Percentiles rank a stretch among this genome's conserved stretches.
Conservation (phyloP, 2,888 invertebrate species). For the Perithous albicinctus region DNA sequence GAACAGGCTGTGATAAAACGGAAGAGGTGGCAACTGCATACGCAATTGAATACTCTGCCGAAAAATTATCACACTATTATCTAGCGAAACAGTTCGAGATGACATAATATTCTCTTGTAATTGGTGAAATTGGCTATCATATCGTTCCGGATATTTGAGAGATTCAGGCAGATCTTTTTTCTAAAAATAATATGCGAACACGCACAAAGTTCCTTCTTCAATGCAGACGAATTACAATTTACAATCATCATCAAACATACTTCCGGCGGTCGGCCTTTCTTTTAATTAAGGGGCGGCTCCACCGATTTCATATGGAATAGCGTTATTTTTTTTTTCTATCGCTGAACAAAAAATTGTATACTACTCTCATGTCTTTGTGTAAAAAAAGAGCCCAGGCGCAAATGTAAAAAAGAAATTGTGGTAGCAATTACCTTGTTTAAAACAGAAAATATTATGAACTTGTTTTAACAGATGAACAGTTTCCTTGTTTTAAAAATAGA, state of each 20-base stretch:
- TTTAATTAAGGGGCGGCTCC: not conserved
- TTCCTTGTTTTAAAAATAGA: too few species aligned
- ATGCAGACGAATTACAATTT: not conserved
- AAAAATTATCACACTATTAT: not conserved
- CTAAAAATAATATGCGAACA: not conserved
- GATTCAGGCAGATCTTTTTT: not conserved
- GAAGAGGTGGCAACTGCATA: not conserved
- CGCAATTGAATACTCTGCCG: slow-evolving; percentile 1
- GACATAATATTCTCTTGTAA: not conserved
- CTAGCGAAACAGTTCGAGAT: not conserved
- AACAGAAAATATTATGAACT: too few species aligned
- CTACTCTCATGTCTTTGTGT: too few species aligned
- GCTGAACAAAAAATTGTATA: not conserved
- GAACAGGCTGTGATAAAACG: not conserved
- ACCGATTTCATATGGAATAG: not conserved
- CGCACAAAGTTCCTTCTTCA: not conserved
- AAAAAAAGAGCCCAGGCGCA: too few species aligned
- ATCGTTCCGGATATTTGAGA: not conserved
- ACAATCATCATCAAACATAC: not conserved
- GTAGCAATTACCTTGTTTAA: too few species aligned
- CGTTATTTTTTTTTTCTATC: not conserved
- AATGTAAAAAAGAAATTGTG: too few species aligned
- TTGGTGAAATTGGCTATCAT: not conserved
- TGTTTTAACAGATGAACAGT: too few species aligned
- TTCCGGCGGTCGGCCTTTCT: not conserved